Evolutionary conservation across 2,113 vertebrate species (phyloP), one percentile per base, ranked within the genome.

Genomic region (Athene noctua): DNA sequence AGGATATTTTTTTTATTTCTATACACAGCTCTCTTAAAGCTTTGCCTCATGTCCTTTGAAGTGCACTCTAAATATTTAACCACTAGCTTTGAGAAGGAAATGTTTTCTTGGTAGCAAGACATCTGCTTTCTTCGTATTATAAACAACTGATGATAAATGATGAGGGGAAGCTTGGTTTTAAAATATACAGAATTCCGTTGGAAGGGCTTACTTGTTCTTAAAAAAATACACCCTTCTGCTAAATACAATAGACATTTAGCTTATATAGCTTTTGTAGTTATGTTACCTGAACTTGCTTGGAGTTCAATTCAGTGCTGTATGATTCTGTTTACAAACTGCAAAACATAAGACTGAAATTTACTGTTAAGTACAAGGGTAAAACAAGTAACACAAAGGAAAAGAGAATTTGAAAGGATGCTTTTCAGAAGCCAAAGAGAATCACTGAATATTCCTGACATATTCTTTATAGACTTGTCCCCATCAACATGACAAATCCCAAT

Each of bases 1-100:
- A 16, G 34, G 30, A 15, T 62, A 27, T 30, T 62, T 83, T 52
- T 52, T 58, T 51, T 46, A 46, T 72, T 47, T 79, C 8, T 15
- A 61, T 13, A 42, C 5, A 25, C 2, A 22, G 15, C 8, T 68
- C 34, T 94, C 88, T 78, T 46, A 66, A 92, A 73, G 66, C 54
- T 94, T 94, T 65, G 32, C 23, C 15, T 81, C 44, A 19, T 85
- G 36, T 66, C 13, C 20, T 92, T 88, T 93, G 67, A 92, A 92
- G 79, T n/a, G 17, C 40, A 36, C 23, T 94, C 42, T 80, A 77
- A 92, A 83, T 86, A 77, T 90, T 94, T 93, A 92, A 88, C n/a
- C 6, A 51, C n/a, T 71, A 74, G 57, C 51, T 58, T 83, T 77
- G 58, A 85, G 71, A 66, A 90, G 46, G 9, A 90, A 93, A 77